Evolutionary conservation across 64 coral and sea anemone genomes (phyloP).

Genomic region (Pachyseris speciosa): DNA sequence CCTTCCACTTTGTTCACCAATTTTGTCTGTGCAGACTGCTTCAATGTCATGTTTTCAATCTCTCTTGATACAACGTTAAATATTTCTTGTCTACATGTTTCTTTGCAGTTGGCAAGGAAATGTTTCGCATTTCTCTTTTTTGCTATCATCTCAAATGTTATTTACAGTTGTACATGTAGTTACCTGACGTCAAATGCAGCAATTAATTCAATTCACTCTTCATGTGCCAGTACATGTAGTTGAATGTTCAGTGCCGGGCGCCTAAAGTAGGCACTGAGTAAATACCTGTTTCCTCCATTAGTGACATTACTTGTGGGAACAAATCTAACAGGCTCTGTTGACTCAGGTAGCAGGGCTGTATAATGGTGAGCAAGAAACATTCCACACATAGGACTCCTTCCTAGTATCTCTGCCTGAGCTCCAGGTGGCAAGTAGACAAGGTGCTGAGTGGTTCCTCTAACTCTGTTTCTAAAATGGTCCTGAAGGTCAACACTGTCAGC

Average conservation of each 20-base stretch:
- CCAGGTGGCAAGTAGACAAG: neutral
- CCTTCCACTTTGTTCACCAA: conserved; percentile 1
- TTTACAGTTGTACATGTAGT: too few relatives aligned
- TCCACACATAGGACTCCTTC: neutral
- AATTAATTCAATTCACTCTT: neutral
- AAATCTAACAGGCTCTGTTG: neutral
- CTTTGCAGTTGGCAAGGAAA: too few relatives aligned
- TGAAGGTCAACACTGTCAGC: neutral
- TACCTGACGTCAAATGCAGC: too few relatives aligned
- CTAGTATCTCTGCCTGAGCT: neutral
- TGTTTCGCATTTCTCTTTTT: too few relatives aligned
- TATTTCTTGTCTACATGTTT: too few relatives aligned
- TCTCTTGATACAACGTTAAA: too few relatives aligned
- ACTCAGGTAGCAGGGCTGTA: neutral
- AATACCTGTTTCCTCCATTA: neutral
- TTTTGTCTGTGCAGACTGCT: too few relatives aligned
- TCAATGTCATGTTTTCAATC: too few relatives aligned
- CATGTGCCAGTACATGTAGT: neutral
- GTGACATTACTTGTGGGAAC: neutral
- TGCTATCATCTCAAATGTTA: too few relatives aligned
- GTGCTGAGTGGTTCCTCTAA: neutral
- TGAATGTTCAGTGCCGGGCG: neutral
- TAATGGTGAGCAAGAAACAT: neutral
- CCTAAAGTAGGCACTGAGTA: neutral
- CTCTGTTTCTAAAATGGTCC: neutral